Base-by-base conservation (phyloP, 2,888 invertebrate genomes). In the Eupithecia insigniata region DNA sequence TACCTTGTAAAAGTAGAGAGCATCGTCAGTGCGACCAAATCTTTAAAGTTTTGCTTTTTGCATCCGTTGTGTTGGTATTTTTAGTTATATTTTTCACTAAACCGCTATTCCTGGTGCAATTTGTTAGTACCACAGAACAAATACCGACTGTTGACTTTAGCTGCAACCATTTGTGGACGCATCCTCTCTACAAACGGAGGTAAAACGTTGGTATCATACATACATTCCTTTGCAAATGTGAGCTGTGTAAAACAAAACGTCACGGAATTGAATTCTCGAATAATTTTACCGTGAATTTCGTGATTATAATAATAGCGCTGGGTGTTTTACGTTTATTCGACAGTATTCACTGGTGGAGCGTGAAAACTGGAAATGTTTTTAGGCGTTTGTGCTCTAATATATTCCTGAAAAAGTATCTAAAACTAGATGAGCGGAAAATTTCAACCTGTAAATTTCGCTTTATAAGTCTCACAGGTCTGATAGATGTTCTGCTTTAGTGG, bases 71-170 rank as follows among this genome's bases (percentile, higher is more conserved):
- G 69, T 71, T 66, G 71, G 69, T 74, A 69, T 69, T 74, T 74
- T 74, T 66, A 73, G 71, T 80, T 78, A 80, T 81, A 83, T 81
- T 82, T 51, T 82, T 80, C 79, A 76, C 80, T 73, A 75, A 78
- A 78, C 82, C 79, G 75, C 80, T 67, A 81, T 78, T 78, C 75
- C 77, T 81, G 69, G 73, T 78, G 81, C 82, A 82, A 85, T 85
- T 85, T 84, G 84, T 85, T 83, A 80, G 80, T 79, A 79, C 78
- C 83, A 79, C 81, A 82, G 74, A 79, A 82, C 81, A 84, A 85
- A 85, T 79, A 80, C 71, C n/a, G 76, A 69, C 70, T 78, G 83
- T 82, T 81, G 82, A 85, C 84, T 84, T 80, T 80, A 80, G 83
- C 82, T 78, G 79, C 79, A 80, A 26, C 82, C 85, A 84, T 84